These are phyloP conservation scores for Alcis repandata DNA, from an alignment of 2,888 invertebrate species.

Conservation along the genomic window DNA sequence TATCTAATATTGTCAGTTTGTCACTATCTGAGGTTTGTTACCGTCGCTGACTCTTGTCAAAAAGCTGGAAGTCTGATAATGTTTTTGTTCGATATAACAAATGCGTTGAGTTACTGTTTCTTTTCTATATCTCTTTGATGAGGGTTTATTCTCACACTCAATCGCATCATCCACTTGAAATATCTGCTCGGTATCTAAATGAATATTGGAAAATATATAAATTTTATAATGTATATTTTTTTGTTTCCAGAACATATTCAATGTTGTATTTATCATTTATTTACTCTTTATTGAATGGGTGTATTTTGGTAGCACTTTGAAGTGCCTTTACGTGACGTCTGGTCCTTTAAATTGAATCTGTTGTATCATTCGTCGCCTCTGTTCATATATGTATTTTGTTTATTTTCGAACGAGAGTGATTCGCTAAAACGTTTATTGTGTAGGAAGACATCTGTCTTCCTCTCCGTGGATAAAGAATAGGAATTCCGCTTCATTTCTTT, in stretches of 20 bases:
- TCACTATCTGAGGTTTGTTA: too few species aligned
- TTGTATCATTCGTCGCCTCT: constrained; percentile 60
- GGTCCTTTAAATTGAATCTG: constrained; percentile 57
- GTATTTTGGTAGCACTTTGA: constrained; percentile 61
- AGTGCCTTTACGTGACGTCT: constrained; percentile 61
- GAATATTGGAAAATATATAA: constrained; percentile 30
- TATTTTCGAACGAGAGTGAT: constrained; percentile 57
- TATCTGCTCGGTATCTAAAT: constrained; percentile 38
- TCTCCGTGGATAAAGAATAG: constrained; percentile 22
- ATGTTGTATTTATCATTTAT: constrained; percentile 8
- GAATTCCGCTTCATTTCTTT: constrained; percentile 26
- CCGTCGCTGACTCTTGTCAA: too few species aligned
- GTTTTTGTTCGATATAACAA: too few species aligned
- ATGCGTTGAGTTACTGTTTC: constrained; percentile 15
- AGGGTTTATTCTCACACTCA: constrained; percentile 48
- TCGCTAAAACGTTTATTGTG: constrained; percentile 59
- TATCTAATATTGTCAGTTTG: too few species aligned
- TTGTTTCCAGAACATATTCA: constrained; percentile 8
- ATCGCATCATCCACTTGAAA: constrained; percentile 46
- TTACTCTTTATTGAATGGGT: constrained; percentile 34
- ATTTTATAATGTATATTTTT: constrained; percentile 23
- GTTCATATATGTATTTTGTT: constrained; percentile 49
- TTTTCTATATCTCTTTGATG: constrained; percentile 25
- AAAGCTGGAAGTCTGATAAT: too few species aligned
- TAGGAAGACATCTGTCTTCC: constrained; percentile 46